Base-by-base conservation (phyloP, 2,888 invertebrate species). In the Pristionchus entomophagus region DNA sequence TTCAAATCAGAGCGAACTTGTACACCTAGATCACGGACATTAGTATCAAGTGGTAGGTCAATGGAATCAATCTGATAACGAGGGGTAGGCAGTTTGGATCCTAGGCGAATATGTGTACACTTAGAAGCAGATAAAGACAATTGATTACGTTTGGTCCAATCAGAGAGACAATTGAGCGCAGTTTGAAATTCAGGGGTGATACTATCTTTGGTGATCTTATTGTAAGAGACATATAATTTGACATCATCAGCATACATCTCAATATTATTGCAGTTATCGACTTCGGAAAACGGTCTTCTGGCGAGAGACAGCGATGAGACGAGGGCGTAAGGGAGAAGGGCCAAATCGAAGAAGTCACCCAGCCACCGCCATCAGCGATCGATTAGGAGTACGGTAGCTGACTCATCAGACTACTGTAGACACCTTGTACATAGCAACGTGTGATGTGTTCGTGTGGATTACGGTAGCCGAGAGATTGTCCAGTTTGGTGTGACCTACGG, bases 391-490 rank as follows among this genome's bases (percentile, higher is more conserved):
- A 62, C 62, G 62, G 62, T 62, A 62, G 29, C 26, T 26, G 62
- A n/a, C 29, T 29, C 26, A 12, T 26, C 3, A 26, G 59, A 26
- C 59, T 65, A 69, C 69, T 38, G 69, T 69, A 38, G n/a, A 17
- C 38, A 38, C 69, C 38, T 69, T 69, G 69, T 69, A 69, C 69
- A 69, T 69, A 69, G n/a, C 69, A 22, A 69, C 19, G 38, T 32
- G 32, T 32, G 32, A n/a, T n/a, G n/a, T n/a, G n/a, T n/a, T n/a
- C n/a, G 62, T 62, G 62, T 62, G 62, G 62, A 32, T 14, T 69
- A 38, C 38, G 19, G 38, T 69, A 38, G 69, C n/a, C 38, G 69
- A 38, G 69, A 32, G 14, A 45, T 45, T 14, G 45, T 45, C 45
- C 45, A 45, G 29, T 32, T 62, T 62, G 10, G 17, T 32, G 62